Percentiles rank a stretch among this genome's conserved stretches.
These are phyloP conservation scores for Argyra leucocephala DNA, from an alignment of 2,888 invertebrate genomes.

Conservation along the genomic window DNA sequence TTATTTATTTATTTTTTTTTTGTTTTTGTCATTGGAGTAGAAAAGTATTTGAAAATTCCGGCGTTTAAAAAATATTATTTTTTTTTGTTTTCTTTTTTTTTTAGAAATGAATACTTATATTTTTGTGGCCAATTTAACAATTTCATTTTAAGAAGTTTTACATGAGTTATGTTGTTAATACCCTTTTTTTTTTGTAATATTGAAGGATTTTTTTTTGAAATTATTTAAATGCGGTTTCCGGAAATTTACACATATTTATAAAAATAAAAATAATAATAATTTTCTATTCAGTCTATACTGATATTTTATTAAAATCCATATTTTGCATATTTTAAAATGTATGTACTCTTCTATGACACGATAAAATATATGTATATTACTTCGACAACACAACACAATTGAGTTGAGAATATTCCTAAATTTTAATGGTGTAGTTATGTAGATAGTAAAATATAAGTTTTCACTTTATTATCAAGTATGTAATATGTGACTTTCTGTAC, in stretches of 20 bases:
- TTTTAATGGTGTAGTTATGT: too few species aligned
- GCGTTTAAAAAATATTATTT: neutral
- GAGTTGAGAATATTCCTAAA: too few species aligned
- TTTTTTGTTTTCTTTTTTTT: neutral
- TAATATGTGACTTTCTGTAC: too few species aligned
- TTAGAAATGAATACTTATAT: neutral
- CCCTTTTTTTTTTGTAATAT: neutral
- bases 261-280: too few species aligned
- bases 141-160: neutral
- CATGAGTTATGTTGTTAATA: neutral
- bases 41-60: neutral
- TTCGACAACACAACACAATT: too few species aligned
- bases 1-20: neutral
- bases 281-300: too few species aligned
- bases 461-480: too few species aligned
- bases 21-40: neutral
- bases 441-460: too few species aligned
- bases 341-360: too few species aligned
- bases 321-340: too few species aligned
- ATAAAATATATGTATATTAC: too few species aligned
- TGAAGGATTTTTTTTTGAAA: neutral
- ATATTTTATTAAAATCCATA: too few species aligned
- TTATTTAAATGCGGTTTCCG: neutral
- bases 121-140: neutral
- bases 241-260: neutral